Evolutionary conservation across 1,140 invertebrate genomes (phyloP), one percentile per base, ranked within the genome.

Genomic region (Drosophila takahashii): DNA sequence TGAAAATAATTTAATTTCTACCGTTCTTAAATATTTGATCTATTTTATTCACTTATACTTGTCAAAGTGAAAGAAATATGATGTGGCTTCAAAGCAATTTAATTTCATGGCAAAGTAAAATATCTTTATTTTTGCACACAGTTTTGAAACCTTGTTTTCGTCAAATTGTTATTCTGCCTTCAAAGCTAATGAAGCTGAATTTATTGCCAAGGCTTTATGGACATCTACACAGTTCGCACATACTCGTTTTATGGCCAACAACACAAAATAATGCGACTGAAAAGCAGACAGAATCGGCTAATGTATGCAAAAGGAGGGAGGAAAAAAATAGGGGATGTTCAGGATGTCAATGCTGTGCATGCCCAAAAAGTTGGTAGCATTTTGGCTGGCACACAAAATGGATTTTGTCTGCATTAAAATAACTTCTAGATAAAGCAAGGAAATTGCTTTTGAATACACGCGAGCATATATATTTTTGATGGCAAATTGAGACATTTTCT

Each of bases 371-470:
- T 70, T 70, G 48, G 22, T 56, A 69, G 67, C 77, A 60, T 66
- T 18, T 42, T 27, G 44, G 45, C 29, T 27, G 29, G 45, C 18
- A 32, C 37, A 45, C 50, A 57, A 57, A 70, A 70, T 57, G 76
- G 77, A 79, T 79, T 79, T 75, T 69, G 56, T 53, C 61, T 67
- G 64, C 66, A 70, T 79, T 62, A 79, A 79, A 79, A 79, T 74
- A 78, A 79, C 77, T 79, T 79, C 65, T 69, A 79, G 77, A 79
- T 79, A 79, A 79, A 79, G 58, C 47, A 62, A 75, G 77, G 59
- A 79, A 79, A 79, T 79, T 75, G 77, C 77, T 70, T 79, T 79
- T 75, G 77, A 79, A 79, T 70, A 70, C 32, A 16, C 15, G 7
- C 47, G 41, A 27, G 22, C 32, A 67, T 13, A 27, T 36, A 67